Evolutionary conservation across 2,888 invertebrate genomes (phyloP).

Genomic region (Agapetus fuscipes): DNA sequence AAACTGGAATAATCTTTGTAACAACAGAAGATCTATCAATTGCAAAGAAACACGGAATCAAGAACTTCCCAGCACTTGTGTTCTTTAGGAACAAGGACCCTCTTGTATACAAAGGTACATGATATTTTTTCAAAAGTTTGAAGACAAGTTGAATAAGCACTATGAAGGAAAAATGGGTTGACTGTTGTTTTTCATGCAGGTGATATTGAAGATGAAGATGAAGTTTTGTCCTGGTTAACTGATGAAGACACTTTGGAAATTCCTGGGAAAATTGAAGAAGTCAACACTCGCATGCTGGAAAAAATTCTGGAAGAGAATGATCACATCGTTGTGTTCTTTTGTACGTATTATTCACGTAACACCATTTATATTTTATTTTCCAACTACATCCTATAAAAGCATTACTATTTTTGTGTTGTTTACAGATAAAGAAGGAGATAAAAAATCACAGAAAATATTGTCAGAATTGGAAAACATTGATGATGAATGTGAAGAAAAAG

Average conservation of each 20-base stretch:
- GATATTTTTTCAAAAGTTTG: neutral
- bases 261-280: conserved; percentile 88
- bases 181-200: conserved; percentile 38
- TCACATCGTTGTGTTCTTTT: conserved; percentile 87
- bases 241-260: conserved; percentile 85
- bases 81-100: conserved; percentile 91
- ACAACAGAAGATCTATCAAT: conserved; percentile 77
- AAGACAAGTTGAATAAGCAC: neutral
- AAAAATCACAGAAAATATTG: conserved; percentile 79
- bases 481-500: conserved; percentile 85
- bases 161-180: neutral
- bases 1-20: conserved; percentile 87
- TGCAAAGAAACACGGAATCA: conserved; percentile 79
- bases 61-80: conserved; percentile 73
- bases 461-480: conserved; percentile 87
- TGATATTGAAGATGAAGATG: conserved; percentile 84
- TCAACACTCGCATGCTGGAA: conserved; percentile 82
- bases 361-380: neutral
- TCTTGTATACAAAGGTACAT: conserved; percentile 64
- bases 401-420: too few relatives aligned
- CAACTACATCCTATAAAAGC: neutral
- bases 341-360: conserved; percentile 58
- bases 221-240: conserved; percentile 83
- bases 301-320: conserved; percentile 81
- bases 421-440: conserved; percentile 88